A percentile compares a stretch with the other conserved stretches of the same genome.
Evolutionary conservation across 2,797 vertebrate genomes (phyloP).

Genomic region (Astyanax mexicanus): DNA sequence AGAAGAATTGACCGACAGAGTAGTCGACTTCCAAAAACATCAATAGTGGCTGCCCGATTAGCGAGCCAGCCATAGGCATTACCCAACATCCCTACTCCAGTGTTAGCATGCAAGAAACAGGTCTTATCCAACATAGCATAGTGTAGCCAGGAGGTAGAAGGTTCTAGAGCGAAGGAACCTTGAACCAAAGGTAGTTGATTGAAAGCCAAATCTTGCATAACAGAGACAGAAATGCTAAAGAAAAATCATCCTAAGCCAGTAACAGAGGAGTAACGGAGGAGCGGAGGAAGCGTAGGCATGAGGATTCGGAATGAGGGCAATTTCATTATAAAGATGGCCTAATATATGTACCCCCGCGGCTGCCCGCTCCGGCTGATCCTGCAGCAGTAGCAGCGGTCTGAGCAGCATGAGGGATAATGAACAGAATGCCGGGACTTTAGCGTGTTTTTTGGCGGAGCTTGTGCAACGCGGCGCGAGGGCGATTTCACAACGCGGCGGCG

Average conservation of each 20-base stretch:
- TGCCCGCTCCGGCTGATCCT: neutral
- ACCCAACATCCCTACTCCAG: too few species aligned
- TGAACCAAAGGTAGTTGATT: neutral
- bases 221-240: neutral
- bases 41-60: too few species aligned
- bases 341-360: slow-evolving; percentile 15
- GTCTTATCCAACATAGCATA: too few species aligned
- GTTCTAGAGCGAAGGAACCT: neutral
- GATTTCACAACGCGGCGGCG: neutral
- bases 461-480: neutral
- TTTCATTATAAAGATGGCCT: slow-evolving; percentile 15
- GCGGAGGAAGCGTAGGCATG: neutral
- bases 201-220: neutral
- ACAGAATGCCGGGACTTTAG: slow-evolving; percentile 5
- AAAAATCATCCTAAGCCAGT: too few species aligned
- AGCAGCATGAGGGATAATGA: slow-evolving; percentile 3
- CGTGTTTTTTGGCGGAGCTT: neutral
- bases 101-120: too few species aligned
- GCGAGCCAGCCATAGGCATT: too few species aligned
- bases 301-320: slow-evolving; percentile 18
- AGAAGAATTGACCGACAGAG: too few species aligned
- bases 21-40: too few species aligned
- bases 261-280: neutral
- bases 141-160: too few species aligned
- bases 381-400: neutral